Percentiles rank a stretch among this genome's conserved stretches.
Evolutionary conservation across 2,888 invertebrate genomes (phyloP).

Genomic region (Volucella bombylans): DNA sequence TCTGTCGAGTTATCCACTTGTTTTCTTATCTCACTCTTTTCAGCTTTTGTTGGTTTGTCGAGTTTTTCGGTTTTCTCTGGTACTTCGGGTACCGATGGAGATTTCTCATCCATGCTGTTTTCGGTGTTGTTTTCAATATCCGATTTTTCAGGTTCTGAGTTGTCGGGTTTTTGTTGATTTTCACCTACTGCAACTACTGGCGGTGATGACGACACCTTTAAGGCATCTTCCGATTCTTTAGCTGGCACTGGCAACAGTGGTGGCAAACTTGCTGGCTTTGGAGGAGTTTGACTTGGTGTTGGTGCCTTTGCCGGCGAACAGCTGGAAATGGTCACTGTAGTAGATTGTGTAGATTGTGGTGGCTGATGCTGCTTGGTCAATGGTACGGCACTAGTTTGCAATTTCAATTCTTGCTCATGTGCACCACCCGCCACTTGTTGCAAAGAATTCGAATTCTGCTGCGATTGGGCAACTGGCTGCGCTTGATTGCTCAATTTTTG

Average conservation of each 20-base stretch:
- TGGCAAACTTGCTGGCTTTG: constrained; percentile 52
- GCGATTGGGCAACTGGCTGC: constrained; percentile 32
- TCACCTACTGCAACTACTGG: constrained; percentile 12
- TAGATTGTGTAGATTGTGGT: constrained; percentile 64
- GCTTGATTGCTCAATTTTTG: constrained; percentile 74
- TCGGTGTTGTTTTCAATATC: constrained; percentile 25
- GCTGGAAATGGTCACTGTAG: constrained; percentile 54
- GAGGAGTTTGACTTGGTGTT: constrained; percentile 47
- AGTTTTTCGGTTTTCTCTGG: constrained; percentile 51
- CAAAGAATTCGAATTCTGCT: constrained; percentile 43
- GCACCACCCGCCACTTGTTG: constrained; percentile 6
- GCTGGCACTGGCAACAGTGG: constrained; percentile 39
- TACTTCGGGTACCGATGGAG: constrained; percentile 22
- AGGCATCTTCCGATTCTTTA: constrained; percentile 48
- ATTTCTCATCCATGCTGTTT: neutral
- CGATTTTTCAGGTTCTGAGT: constrained; percentile 41
- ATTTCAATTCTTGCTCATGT: constrained; percentile 63
- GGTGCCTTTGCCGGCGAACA: constrained; percentile 49
- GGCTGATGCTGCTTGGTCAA: constrained; percentile 75
- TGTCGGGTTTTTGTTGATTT: too few species aligned
- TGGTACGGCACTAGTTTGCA: constrained; percentile 76
- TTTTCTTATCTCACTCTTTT: constrained; percentile 44
- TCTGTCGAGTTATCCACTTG: constrained; percentile 24
- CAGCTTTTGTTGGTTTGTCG: constrained; percentile 36
- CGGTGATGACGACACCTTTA: constrained; percentile 22